phyloP scores from a whole-genome alignment of 2,113 vertebrate species.

The Indicator maculatus region DNA sequence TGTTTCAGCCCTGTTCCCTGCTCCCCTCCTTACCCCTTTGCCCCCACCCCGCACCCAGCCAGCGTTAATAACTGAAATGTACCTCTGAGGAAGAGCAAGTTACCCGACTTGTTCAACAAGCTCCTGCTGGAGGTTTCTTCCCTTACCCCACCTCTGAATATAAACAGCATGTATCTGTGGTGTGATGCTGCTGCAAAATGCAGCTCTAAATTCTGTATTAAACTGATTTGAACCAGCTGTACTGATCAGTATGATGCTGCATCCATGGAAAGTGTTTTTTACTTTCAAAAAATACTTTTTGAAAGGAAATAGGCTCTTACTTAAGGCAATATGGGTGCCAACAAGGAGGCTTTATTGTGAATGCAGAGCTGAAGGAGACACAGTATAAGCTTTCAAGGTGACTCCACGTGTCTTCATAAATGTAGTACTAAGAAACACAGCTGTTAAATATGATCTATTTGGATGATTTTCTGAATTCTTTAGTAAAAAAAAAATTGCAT shows the following conservation, averaged over 20 bases:
- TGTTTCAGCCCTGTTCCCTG: not conserved
- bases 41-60: not conserved
- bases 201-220: not conserved
- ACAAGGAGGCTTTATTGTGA: not conserved
- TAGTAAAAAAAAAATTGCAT: not conserved
- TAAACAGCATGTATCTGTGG: not conserved
- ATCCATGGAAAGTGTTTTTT: not conserved
- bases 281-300: fast-evolving
- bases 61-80: not conserved
- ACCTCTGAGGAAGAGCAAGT: constrained; percentile 16
- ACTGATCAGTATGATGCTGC: not conserved
- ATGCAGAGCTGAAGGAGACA: not conserved
- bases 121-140: not conserved
- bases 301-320: not conserved
- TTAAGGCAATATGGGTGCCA: not conserved
- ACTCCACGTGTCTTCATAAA: not conserved
- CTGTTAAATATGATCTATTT: not conserved
- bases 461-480: not conserved
- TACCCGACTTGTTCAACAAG: not conserved
- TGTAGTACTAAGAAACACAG: not conserved
- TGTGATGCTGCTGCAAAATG: not conserved
- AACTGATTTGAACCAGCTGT: not conserved
- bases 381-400: not conserved
- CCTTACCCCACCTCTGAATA: constrained; percentile 15
- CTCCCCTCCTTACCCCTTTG: not conserved